These are phyloP conservation scores for Pogonocichla stellata DNA, from an alignment of 2,113 vertebrate genomes.

Conservation along the genomic window DNA sequence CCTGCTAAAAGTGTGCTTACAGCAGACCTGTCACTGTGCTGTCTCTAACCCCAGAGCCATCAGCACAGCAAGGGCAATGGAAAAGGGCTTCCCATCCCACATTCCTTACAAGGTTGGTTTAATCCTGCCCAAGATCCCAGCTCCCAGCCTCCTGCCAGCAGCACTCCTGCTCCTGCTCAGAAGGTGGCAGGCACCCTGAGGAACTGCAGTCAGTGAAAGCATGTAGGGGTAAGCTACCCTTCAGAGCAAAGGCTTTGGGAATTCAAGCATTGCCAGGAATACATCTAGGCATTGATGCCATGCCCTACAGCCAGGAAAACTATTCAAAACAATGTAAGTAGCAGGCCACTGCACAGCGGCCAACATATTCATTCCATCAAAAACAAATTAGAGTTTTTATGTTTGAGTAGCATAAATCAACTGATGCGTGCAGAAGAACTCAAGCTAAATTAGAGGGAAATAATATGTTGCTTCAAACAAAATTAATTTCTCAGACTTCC, in stretches of 20 bases:
- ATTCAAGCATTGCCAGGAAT: background rate
- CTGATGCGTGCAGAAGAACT: background rate
- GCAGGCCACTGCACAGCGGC: background rate
- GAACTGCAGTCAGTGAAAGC: background rate
- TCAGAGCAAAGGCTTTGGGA: background rate
- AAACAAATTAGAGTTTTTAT: background rate
- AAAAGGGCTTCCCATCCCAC: background rate
- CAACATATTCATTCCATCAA: background rate
- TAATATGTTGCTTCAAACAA: background rate
- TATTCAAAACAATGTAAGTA: background rate
- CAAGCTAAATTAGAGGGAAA: constrained; percentile 24
- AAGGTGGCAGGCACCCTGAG: background rate
- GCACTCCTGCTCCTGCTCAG: background rate
- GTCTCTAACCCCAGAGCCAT: background rate
- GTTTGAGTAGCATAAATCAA: constrained; percentile 12
- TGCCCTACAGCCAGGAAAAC: constrained; percentile 4
- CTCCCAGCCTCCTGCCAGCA: background rate
- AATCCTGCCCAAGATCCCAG: background rate
- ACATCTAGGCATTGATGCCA: background rate
- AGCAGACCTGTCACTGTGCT: background rate
- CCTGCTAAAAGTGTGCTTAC: background rate
- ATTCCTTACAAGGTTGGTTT: background rate
- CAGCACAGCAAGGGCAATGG: background rate
- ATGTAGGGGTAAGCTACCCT: accelerated
- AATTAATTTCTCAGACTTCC: background rate